These are phyloP conservation scores for Pantherophis guttatus DNA, from an alignment of 2,113 vertebrate species.

Conservation along the genomic window DNA sequence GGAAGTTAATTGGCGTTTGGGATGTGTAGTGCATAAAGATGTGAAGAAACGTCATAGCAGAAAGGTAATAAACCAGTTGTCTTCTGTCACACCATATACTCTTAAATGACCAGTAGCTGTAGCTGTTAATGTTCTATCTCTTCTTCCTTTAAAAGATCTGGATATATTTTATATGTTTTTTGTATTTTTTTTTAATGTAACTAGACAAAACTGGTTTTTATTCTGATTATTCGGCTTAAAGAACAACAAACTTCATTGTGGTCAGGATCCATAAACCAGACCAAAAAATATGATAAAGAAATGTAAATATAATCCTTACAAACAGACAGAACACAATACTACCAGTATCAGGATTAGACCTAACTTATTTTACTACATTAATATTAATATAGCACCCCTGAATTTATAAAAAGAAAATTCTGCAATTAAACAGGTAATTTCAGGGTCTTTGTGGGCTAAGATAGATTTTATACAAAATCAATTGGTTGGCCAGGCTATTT, in stretches of 20 bases:
- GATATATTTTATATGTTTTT: not conserved
- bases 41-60: not conserved
- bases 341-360: not conserved
- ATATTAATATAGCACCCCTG: not conserved
- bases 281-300: not conserved
- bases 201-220: not conserved
- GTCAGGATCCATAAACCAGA: not conserved
- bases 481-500: not conserved
- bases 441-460: not conserved
- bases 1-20: conserved; percentile 43
- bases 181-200: not conserved
- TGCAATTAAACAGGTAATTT: not conserved
- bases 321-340: not conserved
- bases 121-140: not conserved
- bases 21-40: conserved; percentile 47
- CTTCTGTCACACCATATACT: not conserved
- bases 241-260: not conserved
- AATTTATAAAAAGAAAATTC: not conserved
- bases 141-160: not conserved
- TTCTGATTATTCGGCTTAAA: not conserved
- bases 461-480: not conserved
- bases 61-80: not conserved
- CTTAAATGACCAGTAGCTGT: not conserved
- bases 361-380: not conserved
- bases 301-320: not conserved